Evolutionary conservation across 35 echinoderm and acorn worm species (phyloP).

Genomic region (Anneissia japonica): DNA sequence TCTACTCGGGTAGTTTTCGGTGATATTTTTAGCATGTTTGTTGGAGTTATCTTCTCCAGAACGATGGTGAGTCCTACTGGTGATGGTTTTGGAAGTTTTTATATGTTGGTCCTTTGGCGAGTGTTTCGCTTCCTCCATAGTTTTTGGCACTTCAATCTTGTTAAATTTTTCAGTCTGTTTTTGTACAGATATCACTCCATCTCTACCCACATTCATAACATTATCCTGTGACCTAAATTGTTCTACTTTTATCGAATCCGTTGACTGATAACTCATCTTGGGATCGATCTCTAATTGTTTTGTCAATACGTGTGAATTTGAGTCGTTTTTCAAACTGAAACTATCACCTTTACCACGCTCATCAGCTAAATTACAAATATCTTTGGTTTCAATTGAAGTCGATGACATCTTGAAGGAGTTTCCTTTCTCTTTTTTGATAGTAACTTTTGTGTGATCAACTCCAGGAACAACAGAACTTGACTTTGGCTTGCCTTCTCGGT

Average conservation of each 20-base stretch:
- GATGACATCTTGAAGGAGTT: background rate
- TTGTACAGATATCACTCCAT: background rate
- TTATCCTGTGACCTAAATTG: no score
- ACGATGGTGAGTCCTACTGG: background rate
- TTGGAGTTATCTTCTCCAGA: background rate
- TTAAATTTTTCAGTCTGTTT: background rate
- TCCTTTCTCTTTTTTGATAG: background rate
- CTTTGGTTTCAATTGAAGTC: background rate
- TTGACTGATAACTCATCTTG: background rate
- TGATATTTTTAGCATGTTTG: background rate
- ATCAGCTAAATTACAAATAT: background rate
- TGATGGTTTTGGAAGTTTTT: background rate
- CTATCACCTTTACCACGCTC: background rate
- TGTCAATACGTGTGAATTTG: background rate
- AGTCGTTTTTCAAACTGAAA: conserved; percentile 7
- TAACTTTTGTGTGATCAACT: background rate
- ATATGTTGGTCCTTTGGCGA: background rate
- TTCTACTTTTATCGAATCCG: background rate
- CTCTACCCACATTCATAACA: background rate
- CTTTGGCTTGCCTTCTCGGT: conserved; percentile 30
- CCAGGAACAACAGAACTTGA: background rate
- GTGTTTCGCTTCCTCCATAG: background rate
- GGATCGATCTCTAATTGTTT: background rate
- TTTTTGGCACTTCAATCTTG: background rate
- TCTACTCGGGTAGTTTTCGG: conserved; percentile 3